These are phyloP conservation scores for Mycalesis mineus DNA, from an alignment of 2,888 invertebrate genomes.

Conservation along the genomic window DNA sequence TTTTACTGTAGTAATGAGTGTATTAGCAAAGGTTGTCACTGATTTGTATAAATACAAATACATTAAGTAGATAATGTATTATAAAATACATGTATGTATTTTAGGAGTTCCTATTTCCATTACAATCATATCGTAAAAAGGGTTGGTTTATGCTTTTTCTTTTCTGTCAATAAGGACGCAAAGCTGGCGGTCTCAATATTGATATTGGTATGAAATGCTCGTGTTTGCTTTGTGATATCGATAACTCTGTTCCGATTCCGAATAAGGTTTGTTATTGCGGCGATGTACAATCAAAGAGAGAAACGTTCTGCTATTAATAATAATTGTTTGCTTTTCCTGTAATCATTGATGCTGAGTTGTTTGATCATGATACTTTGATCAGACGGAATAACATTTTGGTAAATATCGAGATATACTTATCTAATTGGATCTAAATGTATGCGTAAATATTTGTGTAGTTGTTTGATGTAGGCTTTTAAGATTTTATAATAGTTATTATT, in stretches of 20 bases:
- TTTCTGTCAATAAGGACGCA: neutral
- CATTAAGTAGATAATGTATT: neutral
- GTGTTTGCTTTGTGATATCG: conserved; percentile 4
- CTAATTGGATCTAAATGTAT: no score
- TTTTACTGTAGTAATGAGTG: no score
- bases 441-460: no score
- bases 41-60: neutral
- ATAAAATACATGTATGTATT: neutral
- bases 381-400: no score
- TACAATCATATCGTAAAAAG: conserved; percentile 4
- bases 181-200: neutral
- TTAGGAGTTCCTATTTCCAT: neutral
- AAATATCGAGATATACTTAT: no score
- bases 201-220: neutral
- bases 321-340: neutral
- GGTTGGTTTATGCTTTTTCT: conserved; percentile 1
- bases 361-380: no score
- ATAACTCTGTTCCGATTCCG: neutral
- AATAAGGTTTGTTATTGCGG: neutral
- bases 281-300: neutral
- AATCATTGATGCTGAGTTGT: neutral
- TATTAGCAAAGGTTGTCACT: no score
- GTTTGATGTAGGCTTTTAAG: no score
- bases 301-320: neutral
- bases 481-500: no score